These are phyloP conservation scores for Pedionomus torquatus DNA, from an alignment of 2,113 vertebrate species.

Conservation along the genomic window DNA sequence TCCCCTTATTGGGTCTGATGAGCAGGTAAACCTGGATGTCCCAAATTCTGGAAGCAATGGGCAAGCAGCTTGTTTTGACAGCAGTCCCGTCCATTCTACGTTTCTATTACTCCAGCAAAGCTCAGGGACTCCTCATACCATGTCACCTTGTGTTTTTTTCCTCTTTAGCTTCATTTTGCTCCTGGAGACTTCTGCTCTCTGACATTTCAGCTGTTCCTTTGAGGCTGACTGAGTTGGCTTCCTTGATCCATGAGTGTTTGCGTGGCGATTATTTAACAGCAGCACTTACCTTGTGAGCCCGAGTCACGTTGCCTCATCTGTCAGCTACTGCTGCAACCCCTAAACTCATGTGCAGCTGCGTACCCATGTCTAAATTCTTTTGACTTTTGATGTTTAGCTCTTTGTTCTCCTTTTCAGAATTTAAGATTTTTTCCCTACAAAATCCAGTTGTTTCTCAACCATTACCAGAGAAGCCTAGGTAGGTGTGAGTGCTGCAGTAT, in stretches of 20 bases:
- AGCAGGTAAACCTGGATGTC: constrained; percentile 82
- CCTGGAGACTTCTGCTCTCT: background rate
- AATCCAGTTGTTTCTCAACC: background rate
- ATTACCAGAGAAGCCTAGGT: background rate
- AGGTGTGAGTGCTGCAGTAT: background rate
- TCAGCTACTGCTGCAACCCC: background rate
- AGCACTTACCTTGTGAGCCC: background rate
- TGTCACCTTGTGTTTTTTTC: background rate
- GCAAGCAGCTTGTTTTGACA: background rate
- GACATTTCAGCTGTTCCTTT: background rate
- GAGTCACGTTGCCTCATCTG: background rate
- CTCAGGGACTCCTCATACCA: background rate
- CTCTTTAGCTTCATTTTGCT: background rate
- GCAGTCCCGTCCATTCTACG: background rate
- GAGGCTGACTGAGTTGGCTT: background rate
- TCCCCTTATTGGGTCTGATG: constrained; percentile 89
- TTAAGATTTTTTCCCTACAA: background rate
- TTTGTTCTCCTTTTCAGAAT: background rate
- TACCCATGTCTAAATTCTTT: background rate
- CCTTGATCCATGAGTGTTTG: background rate
- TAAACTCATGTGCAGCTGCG: background rate
- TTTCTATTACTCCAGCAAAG: background rate
- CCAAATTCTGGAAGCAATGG: background rate
- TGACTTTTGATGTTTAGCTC: background rate
- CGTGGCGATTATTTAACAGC: background rate